Percentiles rank a stretch among this genome's conserved stretches.
phyloP scores from a whole-genome alignment of 1,140 invertebrate genomes.

The Philopotamus ludificatus region DNA sequence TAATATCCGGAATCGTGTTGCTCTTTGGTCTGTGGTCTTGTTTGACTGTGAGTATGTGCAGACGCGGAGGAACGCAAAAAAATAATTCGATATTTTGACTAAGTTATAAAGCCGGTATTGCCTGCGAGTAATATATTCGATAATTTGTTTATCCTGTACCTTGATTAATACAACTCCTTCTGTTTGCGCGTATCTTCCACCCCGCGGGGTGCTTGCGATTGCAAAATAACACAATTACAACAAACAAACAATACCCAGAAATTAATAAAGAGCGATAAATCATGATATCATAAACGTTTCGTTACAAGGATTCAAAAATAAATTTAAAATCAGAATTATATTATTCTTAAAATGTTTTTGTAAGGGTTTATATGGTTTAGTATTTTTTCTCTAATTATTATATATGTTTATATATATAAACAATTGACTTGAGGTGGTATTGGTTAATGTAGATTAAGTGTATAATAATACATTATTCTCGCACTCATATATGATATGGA shows the following conservation, averaged over 20 bases:
- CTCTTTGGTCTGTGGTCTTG: neutral
- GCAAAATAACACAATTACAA: constrained; percentile 39
- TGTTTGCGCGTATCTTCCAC: constrained; percentile 7
- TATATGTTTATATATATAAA: too few species aligned
- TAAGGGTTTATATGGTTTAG: neutral
- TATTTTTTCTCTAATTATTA: too few species aligned
- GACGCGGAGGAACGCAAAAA: too few species aligned
- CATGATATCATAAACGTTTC: too few species aligned
- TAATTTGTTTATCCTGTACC: neutral
- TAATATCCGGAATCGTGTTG: constrained; percentile 21
- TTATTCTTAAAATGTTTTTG: neutral
- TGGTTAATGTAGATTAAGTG: too few species aligned
- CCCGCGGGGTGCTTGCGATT: constrained; percentile 30
- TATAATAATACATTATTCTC: too few species aligned
- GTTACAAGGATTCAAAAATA: too few species aligned
- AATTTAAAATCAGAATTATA: neutral
- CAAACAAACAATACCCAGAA: constrained; percentile 27
- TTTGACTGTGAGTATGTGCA: too few species aligned
- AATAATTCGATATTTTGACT: too few species aligned
- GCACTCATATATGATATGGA: too few species aligned
- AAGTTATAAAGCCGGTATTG: too few species aligned
- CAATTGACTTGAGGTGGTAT: too few species aligned
- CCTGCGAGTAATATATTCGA: neutral
- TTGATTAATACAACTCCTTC: constrained; percentile 12
- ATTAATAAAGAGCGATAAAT: constrained; percentile 17